phyloP scores from a whole-genome alignment of 1,140 invertebrate species.

The Zaprionus inermis region DNA sequence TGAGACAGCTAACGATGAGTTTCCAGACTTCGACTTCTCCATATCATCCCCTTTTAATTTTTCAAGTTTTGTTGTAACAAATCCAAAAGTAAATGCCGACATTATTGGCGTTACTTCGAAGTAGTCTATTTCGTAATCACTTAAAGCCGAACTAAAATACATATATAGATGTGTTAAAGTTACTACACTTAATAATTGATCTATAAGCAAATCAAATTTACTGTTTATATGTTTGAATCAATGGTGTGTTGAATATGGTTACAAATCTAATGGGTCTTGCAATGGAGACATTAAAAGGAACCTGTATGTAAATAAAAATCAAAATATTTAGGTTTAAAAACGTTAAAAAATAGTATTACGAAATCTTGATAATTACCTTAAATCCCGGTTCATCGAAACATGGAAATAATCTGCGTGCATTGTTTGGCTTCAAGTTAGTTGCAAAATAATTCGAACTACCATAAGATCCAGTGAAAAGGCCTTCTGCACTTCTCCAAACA shows the following conservation, averaged over 20 bases:
- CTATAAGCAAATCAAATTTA: conserved; percentile 84
- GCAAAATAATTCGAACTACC: conserved; percentile 86
- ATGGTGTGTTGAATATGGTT: conserved; percentile 88
- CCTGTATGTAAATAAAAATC: conserved; percentile 59
- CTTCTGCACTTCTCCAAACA: conserved; percentile 86
- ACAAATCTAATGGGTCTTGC: conserved; percentile 86
- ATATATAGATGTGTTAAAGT: neutral
- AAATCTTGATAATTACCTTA: conserved; percentile 85
- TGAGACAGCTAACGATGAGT: conserved; percentile 18
- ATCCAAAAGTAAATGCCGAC: conserved; percentile 93
- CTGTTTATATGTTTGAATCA: conserved; percentile 86
- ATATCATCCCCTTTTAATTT: conserved; percentile 70
- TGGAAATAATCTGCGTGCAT: conserved; percentile 94
- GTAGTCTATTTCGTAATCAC: conserved; percentile 87
- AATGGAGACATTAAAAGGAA: conserved; percentile 88
- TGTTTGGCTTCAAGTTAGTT: conserved; percentile 92
- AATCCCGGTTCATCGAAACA: conserved; percentile 96
- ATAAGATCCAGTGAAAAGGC: conserved; percentile 87
- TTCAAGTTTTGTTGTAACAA: conserved; percentile 91
- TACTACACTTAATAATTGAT: neutral
- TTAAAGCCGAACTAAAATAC: conserved; percentile 34
- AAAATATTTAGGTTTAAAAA: neutral
- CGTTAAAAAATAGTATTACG: neutral
- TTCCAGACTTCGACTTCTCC: neutral
- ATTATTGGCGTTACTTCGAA: conserved; percentile 91